Evolutionary conservation across 2,888 invertebrate genomes (phyloP).

Genomic region (Zelleria hepariella): DNA sequence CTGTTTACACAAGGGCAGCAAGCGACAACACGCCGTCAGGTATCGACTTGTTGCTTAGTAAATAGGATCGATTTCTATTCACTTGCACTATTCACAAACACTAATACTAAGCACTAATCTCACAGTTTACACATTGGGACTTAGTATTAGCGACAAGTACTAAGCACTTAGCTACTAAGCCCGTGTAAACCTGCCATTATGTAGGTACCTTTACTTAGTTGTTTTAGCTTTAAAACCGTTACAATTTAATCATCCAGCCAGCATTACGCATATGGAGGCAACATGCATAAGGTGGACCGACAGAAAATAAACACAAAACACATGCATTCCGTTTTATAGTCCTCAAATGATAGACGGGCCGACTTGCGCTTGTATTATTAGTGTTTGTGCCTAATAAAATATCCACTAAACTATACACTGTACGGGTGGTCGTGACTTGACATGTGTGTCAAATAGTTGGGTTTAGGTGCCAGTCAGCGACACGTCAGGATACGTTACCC

Average conservation of each 20-base stretch:
- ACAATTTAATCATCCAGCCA: too few relatives aligned
- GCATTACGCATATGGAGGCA: too few relatives aligned
- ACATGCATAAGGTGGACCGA: too few relatives aligned
- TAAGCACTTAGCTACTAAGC: conserved; percentile 6
- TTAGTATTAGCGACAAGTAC: conserved; percentile 5
- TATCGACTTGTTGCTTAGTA: conserved; percentile 8
- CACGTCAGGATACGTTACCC: too few relatives aligned
- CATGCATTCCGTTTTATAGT: neutral
- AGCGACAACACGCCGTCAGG: conserved; percentile 8
- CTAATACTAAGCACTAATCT: conserved; percentile 6
- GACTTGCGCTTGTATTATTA: neutral
- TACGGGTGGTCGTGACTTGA: neutral
- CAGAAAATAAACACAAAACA: neutral
- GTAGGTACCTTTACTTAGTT: too few relatives aligned
- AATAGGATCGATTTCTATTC: conserved; percentile 7
- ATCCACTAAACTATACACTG: neutral
- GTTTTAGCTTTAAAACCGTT: too few relatives aligned
- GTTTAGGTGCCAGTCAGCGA: neutral
- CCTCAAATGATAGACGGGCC: neutral
- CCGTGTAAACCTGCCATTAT: conserved; percentile 2
- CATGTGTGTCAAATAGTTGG: neutral
- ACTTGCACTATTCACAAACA: conserved; percentile 7
- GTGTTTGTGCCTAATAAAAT: neutral
- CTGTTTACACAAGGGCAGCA: conserved; percentile 7
- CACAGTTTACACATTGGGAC: conserved; percentile 2